phyloP scores from a whole-genome alignment of 1,140 invertebrate genomes.

The Aphidius ervi region DNA sequence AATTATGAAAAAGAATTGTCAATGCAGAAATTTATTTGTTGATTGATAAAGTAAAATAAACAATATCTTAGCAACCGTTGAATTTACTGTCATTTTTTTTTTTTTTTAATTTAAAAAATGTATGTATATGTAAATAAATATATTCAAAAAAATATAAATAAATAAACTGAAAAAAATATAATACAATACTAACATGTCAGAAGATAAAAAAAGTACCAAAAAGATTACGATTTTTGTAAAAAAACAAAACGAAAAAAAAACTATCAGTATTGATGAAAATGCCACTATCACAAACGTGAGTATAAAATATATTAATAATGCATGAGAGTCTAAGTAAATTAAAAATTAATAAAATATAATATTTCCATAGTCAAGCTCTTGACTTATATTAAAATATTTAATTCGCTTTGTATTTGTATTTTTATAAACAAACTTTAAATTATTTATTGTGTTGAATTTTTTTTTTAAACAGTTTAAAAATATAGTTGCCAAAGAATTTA shows the following conservation, averaged over 20 bases:
- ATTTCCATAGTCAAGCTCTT: not conserved
- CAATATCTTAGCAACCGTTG: too few relatives aligned
- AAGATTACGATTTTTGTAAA: constrained; percentile 88
- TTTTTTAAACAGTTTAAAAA: constrained; percentile 79
- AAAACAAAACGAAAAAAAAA: constrained; percentile 91
- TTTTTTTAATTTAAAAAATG: too few relatives aligned
- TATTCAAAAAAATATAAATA: too few relatives aligned
- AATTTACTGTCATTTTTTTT: too few relatives aligned
- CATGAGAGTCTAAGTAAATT: not conserved
- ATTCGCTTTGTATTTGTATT: not conserved
- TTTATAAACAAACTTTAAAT: not conserved
- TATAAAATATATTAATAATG: constrained; percentile 26
- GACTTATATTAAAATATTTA: not conserved
- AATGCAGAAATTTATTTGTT: too few relatives aligned
- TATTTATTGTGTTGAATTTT: constrained; percentile 17
- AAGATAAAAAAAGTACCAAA: constrained; percentile 48
- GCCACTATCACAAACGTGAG: constrained; percentile 87
- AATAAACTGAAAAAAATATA: too few relatives aligned
- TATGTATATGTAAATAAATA: too few relatives aligned
- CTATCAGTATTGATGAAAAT: constrained; percentile 79
- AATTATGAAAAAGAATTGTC: too few relatives aligned
- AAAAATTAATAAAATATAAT: not conserved
- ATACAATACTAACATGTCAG: constrained; percentile 47
- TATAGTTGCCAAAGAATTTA: constrained; percentile 82
- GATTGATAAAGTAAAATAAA: too few relatives aligned